Evolutionary conservation across 2,797 vertebrate genomes (phyloP).

Genomic region (Lophotriccus pileatus): DNA sequence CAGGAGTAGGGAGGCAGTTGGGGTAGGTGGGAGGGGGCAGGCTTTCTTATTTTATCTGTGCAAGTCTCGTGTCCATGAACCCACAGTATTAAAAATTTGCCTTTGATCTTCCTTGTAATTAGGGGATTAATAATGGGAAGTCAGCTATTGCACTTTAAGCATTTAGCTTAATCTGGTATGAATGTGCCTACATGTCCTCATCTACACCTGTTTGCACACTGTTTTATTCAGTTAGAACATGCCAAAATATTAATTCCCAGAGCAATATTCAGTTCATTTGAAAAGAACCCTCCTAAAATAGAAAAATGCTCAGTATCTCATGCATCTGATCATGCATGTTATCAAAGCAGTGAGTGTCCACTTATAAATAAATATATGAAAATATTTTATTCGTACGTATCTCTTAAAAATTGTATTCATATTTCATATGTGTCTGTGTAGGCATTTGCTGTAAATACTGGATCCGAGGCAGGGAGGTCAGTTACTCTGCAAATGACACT

Average conservation of each 20-base stretch:
- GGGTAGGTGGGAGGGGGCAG: neutral
- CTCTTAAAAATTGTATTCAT: neutral
- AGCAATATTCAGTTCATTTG: neutral
- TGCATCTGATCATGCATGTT: neutral
- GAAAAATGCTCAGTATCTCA: neutral
- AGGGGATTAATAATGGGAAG: neutral
- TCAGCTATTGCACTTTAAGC: neutral
- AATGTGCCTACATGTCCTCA: rapidly evolving
- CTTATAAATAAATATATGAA: neutral
- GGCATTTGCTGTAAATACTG: neutral
- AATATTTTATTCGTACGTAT: neutral
- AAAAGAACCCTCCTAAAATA: neutral
- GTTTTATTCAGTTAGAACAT: neutral
- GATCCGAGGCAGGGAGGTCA: neutral
- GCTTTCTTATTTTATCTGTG: neutral
- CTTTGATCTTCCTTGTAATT: rapidly evolving
- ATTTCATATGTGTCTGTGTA: neutral
- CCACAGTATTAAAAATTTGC: neutral
- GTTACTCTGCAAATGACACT: neutral
- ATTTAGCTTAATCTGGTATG: neutral
- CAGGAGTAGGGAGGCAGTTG: neutral
- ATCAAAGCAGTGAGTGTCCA: neutral
- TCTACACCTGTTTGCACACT: neutral
- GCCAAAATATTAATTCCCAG: neutral
- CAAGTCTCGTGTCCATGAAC: neutral